These are phyloP conservation scores for Resseliella maxima DNA, from an alignment of 2,888 invertebrate genomes.

Conservation along the genomic window DNA sequence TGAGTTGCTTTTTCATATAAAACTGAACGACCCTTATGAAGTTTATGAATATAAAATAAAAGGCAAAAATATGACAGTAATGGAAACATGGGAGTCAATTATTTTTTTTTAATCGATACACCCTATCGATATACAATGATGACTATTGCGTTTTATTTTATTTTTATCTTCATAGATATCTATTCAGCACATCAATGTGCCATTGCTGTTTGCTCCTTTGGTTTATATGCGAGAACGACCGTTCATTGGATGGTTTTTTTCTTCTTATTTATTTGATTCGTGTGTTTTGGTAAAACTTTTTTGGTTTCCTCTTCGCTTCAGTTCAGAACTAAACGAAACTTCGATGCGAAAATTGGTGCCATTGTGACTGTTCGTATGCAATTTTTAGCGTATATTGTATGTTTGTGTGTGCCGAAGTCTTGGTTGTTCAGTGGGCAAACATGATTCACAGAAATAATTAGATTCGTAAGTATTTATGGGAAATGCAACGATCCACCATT, in stretches of 20 bases:
- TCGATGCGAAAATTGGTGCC: slow-evolving; percentile 22
- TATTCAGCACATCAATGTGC: slow-evolving; percentile 26
- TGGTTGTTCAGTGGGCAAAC: not conserved
- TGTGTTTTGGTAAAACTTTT: not conserved
- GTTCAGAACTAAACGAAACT: not conserved
- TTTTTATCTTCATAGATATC: not conserved
- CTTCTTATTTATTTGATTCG: not conserved
- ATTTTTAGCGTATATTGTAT: not conserved
- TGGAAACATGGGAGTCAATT: too few relatives aligned
- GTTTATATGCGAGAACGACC: not conserved
- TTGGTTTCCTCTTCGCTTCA: not conserved
- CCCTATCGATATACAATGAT: too few relatives aligned
- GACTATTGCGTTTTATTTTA: not conserved
- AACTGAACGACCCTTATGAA: too few relatives aligned
- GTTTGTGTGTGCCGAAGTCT: not conserved
- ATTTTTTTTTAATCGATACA: too few relatives aligned
- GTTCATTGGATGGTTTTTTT: not conserved
- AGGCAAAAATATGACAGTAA: too few relatives aligned
- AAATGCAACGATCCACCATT: not conserved
- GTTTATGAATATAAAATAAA: too few relatives aligned
- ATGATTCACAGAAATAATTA: not conserved
- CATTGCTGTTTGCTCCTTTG: not conserved
- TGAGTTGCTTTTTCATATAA: too few relatives aligned
- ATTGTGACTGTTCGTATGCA: not conserved
- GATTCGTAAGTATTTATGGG: slow-evolving; percentile 40